Conservation (phyloP, 2,888 invertebrate species). For the Maniola hyperantus region DNA sequence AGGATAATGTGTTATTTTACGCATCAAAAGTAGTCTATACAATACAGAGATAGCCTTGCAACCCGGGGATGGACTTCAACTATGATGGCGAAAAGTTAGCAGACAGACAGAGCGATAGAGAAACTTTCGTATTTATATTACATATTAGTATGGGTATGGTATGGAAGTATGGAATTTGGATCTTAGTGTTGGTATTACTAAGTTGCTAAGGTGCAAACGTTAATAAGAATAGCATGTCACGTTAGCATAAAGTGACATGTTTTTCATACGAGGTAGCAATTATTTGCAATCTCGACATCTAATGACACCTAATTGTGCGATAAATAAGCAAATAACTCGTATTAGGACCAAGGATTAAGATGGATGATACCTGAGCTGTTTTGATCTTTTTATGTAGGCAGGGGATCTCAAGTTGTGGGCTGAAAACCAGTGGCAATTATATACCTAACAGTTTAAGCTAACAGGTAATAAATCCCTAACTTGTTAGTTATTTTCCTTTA, state of each 20-base stretch:
- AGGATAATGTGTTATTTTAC: too few relatives aligned
- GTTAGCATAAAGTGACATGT: constrained; percentile 21
- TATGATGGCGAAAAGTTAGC: too few relatives aligned
- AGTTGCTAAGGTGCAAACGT: constrained; percentile 1
- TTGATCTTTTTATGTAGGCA: not conserved
- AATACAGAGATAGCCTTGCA: too few relatives aligned
- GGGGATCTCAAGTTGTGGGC: not conserved
- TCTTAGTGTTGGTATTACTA: not conserved
- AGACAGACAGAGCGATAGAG: too few relatives aligned
- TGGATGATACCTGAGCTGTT: constrained; percentile 17
- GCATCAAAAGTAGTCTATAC: too few relatives aligned
- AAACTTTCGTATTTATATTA: too few relatives aligned
- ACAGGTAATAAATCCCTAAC: too few relatives aligned
- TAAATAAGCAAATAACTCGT: constrained; percentile 30
- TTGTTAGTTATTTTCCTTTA: too few relatives aligned
- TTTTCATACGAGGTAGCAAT: constrained; percentile 27
- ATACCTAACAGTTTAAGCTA: too few relatives aligned
- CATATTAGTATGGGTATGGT: too few relatives aligned
- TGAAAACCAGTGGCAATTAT: not conserved
- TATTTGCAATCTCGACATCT: constrained; percentile 34
- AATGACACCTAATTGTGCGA: constrained; percentile 33
- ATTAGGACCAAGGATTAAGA: constrained; percentile 38
- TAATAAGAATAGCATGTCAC: constrained; percentile 2
- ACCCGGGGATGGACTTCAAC: too few relatives aligned
- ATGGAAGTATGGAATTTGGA: too few relatives aligned